A percentile compares a stretch with the other conserved stretches of the same genome.
Conservation (phyloP, 2,797 vertebrate genomes). For the Sphenodon punctatus region DNA sequence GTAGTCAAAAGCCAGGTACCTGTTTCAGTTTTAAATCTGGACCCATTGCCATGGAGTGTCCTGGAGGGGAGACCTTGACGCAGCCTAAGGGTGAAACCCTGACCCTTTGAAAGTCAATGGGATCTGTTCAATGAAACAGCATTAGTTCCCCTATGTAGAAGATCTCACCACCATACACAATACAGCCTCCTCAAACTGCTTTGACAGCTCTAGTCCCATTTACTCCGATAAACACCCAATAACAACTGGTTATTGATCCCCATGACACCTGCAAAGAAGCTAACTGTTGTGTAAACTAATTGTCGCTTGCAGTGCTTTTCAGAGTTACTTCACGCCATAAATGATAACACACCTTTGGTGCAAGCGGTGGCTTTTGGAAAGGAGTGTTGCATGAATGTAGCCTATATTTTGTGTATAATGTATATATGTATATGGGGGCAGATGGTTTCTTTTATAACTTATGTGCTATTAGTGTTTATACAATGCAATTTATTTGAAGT, state of each 20-base stretch:
- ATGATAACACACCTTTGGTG: background rate
- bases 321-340: background rate
- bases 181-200: too few species aligned
- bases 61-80: too few species aligned
- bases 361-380: background rate
- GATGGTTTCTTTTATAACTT: background rate
- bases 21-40: too few species aligned
- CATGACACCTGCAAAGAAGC: background rate
- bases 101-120: too few species aligned
- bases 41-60: too few species aligned
- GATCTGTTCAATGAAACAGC: background rate
- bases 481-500: slow-evolving; percentile 28
- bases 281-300: rapidly evolving
- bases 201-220: background rate
- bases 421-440: slow-evolving; percentile 55
- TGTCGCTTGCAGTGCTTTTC: background rate
- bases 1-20: too few species aligned
- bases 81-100: too few species aligned
- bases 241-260: background rate
- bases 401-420: slow-evolving; percentile 21
- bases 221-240: background rate
- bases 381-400: slow-evolving; percentile 48
- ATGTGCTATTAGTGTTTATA: slow-evolving; percentile 34
- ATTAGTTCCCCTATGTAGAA: background rate
- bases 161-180: background rate